phyloP scores from a whole-genome alignment of 2,888 invertebrate species.

The Ormyrus pomaceus region DNA sequence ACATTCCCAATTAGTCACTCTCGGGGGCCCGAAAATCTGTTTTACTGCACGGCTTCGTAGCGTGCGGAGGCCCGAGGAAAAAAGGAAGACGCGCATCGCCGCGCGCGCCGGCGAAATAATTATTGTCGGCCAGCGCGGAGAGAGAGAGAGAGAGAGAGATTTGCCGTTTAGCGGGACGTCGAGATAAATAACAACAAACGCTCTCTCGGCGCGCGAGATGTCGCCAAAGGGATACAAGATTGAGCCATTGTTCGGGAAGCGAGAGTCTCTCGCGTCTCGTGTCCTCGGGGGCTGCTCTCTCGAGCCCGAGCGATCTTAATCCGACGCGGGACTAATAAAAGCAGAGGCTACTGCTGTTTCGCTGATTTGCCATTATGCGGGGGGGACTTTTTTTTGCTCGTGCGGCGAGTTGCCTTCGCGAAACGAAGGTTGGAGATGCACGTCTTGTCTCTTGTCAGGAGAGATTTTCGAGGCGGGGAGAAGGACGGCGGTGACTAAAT shows the following conservation, averaged over 20 bases:
- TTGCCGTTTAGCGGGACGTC: slow-evolving; percentile 42
- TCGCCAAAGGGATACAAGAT: slow-evolving; percentile 25
- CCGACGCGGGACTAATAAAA: slow-evolving; percentile 37
- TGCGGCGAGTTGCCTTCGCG: background rate
- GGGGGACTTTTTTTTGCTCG: background rate
- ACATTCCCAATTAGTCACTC: slow-evolving; percentile 57
- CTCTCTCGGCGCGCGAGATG: slow-evolving; percentile 4
- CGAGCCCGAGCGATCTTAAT: slow-evolving; percentile 45
- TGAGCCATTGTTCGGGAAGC: slow-evolving; percentile 28
- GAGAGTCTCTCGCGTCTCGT: slow-evolving; percentile 23
- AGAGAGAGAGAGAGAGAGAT: slow-evolving; percentile 1
- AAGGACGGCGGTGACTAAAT: no score
- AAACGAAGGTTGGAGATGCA: slow-evolving; percentile 17
- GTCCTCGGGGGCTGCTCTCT: background rate
- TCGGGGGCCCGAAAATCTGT: background rate
- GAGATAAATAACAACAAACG: slow-evolving; percentile 42
- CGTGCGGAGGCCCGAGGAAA: background rate
- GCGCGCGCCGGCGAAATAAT: slow-evolving; percentile 29
- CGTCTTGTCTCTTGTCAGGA: slow-evolving; percentile 17
- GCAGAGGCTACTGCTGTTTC: background rate
- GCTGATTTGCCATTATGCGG: background rate
- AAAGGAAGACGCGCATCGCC: background rate
- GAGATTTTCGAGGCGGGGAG: slow-evolving; percentile 4
- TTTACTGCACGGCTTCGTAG: slow-evolving; percentile 26
- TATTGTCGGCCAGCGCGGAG: slow-evolving; percentile 6